Evolutionary conservation across 1,140 invertebrate species (phyloP).

Genomic region (Cherax quadricarinatus): DNA sequence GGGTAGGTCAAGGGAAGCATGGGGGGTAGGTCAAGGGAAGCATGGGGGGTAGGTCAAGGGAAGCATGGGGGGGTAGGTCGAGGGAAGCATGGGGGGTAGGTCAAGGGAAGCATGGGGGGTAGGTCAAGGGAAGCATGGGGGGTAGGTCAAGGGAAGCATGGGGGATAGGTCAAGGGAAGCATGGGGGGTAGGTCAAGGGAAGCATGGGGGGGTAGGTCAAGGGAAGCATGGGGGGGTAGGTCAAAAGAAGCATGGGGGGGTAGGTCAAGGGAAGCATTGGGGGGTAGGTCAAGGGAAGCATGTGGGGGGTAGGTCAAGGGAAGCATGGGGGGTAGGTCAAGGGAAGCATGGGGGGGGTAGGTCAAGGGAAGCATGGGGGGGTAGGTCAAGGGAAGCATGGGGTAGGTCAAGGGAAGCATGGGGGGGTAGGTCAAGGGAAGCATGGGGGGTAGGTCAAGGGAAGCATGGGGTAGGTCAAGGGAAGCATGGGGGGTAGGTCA

Average conservation of each 20-base stretch:
- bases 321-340: background rate
- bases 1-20: background rate
- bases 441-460: background rate
- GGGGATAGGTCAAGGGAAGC: background rate
- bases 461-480: background rate
- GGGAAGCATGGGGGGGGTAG: background rate
- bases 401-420: background rate
- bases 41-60: background rate
- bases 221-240: background rate
- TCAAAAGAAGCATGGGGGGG: too few relatives aligned
- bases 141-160: background rate
- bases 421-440: background rate
- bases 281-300: background rate
- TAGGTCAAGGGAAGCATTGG: background rate
- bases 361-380: too few relatives aligned
- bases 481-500: background rate
- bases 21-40: background rate
- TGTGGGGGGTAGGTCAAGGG: background rate
- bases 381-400: too few relatives aligned
- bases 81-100: background rate
- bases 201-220: background rate
- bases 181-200: background rate
- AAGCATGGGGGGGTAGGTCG: too few relatives aligned
- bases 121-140: too few relatives aligned
- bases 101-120: background rate